A percentile compares a stretch with the other conserved stretches of the same genome.
Evolutionary conservation across 2,888 invertebrate species (phyloP).

Genomic region (Latrodectus hesperus): DNA sequence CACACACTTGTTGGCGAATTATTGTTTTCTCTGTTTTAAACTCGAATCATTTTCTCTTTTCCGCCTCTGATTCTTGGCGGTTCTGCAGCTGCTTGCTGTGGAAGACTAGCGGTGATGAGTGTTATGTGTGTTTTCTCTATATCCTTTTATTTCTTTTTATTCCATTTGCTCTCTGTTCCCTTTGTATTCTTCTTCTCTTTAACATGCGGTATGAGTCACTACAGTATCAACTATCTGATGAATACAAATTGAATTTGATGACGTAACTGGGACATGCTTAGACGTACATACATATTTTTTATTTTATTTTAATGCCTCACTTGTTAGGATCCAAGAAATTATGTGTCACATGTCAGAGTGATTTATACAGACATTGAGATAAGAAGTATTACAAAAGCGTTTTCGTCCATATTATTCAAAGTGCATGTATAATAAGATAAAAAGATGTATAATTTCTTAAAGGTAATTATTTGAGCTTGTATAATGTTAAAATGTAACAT

Average conservation of each 20-base stretch:
- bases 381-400: no score
- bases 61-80: not conserved
- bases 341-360: no score
- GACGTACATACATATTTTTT: no score
- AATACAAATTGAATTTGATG: not conserved
- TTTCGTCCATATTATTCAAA: no score
- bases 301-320: no score
- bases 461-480: no score
- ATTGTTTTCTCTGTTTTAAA: conserved; percentile 15
- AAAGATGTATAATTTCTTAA: no score
- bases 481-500: no score
- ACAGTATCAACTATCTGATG: not conserved
- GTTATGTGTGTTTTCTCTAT: not conserved
- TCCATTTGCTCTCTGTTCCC: not conserved
- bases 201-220: not conserved
- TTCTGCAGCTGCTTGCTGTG: not conserved
- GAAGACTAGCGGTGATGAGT: not conserved
- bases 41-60: not conserved
- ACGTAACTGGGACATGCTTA: not conserved
- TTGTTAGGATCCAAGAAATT: no score
- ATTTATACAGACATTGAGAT: no score
- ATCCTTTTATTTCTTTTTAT: not conserved
- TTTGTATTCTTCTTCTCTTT: not conserved
- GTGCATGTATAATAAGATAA: no score
- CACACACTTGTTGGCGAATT: conserved; percentile 26